Evolutionary conservation across 1,140 invertebrate species (phyloP).

Genomic region (Dufourea novaeangliae): DNA sequence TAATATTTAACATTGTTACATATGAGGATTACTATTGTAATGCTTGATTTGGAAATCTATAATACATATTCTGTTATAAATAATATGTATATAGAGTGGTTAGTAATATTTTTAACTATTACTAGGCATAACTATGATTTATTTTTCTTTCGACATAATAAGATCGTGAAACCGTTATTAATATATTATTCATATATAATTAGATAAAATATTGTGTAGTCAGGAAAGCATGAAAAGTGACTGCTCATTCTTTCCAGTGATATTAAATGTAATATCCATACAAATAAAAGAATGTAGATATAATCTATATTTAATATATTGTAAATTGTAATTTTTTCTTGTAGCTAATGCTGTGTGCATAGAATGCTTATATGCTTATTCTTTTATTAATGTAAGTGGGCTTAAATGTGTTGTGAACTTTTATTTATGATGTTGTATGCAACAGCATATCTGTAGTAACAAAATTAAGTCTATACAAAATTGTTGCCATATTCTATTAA

Average conservation of each 20-base stretch:
- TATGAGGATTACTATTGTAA: constrained; percentile 17
- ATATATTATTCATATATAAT: constrained; percentile 12
- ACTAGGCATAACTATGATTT: constrained; percentile 4
- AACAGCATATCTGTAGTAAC: constrained; percentile 56
- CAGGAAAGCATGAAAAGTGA: constrained; percentile 13
- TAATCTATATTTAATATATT: constrained; percentile 19
- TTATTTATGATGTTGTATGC: constrained; percentile 51
- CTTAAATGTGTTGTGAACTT: constrained; percentile 49
- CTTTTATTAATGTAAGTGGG: constrained; percentile 48
- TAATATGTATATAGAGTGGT: constrained; percentile 31
- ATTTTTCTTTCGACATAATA: constrained; percentile 5
- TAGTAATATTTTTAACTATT: constrained; percentile 2
- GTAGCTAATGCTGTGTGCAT: constrained; percentile 43
- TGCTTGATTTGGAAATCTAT: constrained; percentile 8
- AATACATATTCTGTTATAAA: constrained; percentile 20
- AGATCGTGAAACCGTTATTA: constrained; percentile 14
- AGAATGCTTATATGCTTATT: constrained; percentile 61
- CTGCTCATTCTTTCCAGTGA: constrained; percentile 15
- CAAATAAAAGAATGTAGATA: constrained; percentile 17
- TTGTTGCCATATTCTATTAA: constrained; percentile 24
- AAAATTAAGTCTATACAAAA: neutral
- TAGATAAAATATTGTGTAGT: constrained; percentile 21
- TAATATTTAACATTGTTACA: neutral
- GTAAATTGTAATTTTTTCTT: constrained; percentile 23
- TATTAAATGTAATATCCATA: constrained; percentile 17